phyloP scores from a whole-genome alignment of 2,113 vertebrate genomes.

The Pangasianodon gigas region DNA sequence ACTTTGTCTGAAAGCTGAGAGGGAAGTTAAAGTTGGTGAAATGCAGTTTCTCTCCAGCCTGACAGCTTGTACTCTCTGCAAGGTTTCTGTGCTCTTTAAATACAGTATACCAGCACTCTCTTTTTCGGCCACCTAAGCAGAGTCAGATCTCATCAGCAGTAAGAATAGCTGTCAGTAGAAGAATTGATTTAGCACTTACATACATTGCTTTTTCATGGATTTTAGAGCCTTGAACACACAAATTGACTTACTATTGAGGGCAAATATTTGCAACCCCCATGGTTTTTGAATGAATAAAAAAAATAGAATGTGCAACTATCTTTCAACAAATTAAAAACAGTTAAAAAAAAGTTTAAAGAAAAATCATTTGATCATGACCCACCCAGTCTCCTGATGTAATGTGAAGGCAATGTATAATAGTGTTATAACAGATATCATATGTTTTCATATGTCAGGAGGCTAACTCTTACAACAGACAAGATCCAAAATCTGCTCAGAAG shows the following conservation, averaged over 20 bases:
- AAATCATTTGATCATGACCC: background rate
- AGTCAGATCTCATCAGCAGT: conserved; percentile 40
- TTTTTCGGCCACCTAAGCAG: conserved; percentile 28
- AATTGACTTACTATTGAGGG: background rate
- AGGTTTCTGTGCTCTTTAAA: background rate
- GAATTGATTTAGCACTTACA: conserved; percentile 42
- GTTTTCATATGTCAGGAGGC: background rate
- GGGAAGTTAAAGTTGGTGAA: conserved; percentile 23
- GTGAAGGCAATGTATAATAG: background rate
- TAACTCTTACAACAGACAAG: too few relatives aligned
- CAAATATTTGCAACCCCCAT: background rate
- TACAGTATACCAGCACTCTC: background rate
- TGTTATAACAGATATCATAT: background rate
- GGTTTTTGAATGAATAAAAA: background rate
- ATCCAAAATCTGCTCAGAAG: background rate
- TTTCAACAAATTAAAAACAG: background rate
- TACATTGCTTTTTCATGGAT: conserved; percentile 8
- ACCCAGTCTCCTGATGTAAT: background rate
- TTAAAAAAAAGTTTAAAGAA: background rate
- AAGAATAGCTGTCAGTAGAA: conserved; percentile 36
- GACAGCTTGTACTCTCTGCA: background rate
- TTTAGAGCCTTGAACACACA: conserved; percentile 9
- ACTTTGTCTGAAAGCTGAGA: conserved; percentile 6
- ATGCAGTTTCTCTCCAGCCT: background rate
- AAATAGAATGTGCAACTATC: background rate